These are phyloP conservation scores for Spialia ferax DNA, from an alignment of 2,888 invertebrate genomes.

Conservation along the genomic window DNA sequence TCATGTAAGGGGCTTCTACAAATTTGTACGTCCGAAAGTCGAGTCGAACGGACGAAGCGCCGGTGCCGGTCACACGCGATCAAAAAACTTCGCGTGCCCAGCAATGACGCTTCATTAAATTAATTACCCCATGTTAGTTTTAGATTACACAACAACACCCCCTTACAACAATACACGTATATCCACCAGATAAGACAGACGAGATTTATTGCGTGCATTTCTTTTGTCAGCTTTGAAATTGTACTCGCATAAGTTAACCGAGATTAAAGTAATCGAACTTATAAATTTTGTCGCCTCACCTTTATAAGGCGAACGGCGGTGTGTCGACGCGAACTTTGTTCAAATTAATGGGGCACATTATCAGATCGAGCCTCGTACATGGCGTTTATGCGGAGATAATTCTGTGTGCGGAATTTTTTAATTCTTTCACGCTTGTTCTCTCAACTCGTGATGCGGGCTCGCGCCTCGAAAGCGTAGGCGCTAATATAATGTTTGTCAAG, in stretches of 20 bases:
- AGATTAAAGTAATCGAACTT: constrained; percentile 87
- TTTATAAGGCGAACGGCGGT: constrained; percentile 80
- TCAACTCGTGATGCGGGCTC: constrained; percentile 55
- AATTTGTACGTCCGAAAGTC: constrained; percentile 70
- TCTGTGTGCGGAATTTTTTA: constrained; percentile 77
- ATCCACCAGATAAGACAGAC: constrained; percentile 77
- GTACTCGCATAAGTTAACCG: constrained; percentile 86
- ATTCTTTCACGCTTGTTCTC: constrained; percentile 65
- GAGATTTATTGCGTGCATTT: constrained; percentile 86
- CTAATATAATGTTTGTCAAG: constrained; percentile 47
- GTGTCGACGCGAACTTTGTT: constrained; percentile 85
- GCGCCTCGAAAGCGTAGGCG: constrained; percentile 54
- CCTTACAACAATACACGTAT: constrained; percentile 80
- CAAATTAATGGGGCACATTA: constrained; percentile 85
- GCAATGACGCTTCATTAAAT: constrained; percentile 78
- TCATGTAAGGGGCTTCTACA: constrained; percentile 43
- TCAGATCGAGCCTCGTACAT: constrained; percentile 84
- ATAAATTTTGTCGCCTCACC: constrained; percentile 87
- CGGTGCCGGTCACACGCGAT: constrained; percentile 66
- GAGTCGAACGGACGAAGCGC: constrained; percentile 53
- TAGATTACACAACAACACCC: constrained; percentile 73
- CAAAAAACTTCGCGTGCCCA: constrained; percentile 75
- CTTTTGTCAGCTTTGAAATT: constrained; percentile 87
- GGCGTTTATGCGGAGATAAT: constrained; percentile 86
- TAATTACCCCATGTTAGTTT: constrained; percentile 81